Evolutionary conservation across 2,888 invertebrate species (phyloP), one percentile per base, ranked within the genome.

Genomic region (Euplexia lucipara): DNA sequence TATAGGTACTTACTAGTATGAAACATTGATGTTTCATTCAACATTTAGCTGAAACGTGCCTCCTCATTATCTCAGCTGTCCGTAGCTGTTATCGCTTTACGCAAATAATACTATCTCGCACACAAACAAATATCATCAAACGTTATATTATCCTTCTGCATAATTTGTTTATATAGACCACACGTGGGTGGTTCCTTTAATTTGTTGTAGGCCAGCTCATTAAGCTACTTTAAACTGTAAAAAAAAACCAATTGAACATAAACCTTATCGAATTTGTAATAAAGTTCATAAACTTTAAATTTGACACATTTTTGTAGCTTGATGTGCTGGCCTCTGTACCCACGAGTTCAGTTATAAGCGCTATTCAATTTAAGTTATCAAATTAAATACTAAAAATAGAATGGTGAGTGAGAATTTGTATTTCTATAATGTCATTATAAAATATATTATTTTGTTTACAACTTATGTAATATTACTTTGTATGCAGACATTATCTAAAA

Each of bases 21-120:
- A 37, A 10, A 30, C 14, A 53, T 20, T 35, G 1, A 51, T 60
- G n/a, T 60, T 65, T 65, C 49, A 66, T 71, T 75, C 45, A 64
- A 14, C 48, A 70, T 77, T 77, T 47, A 45, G 56, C 53, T 69
- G 65, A 74, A 76, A 67, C 71, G 64, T 69, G 60, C 52, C 61
- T 56, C 56, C 65, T 70, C 75, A 76, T 74, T 76, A 77, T 68
- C 62, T 63, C 58, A 53, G 57, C 57, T 68, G 81, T 70, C 75
- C 79, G 64, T 75, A 76, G 70, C 70, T 75, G 58, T 82, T 86
- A 87, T 87, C 86, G 68, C 22, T 52, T 20, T 65, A 57, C 72
- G 74, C 79, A 85, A 85, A 87, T 82, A 83, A 44, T 61, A 71
- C 70, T 85, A 87, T 85, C 83, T 70, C 57, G 45, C 18, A 35